Percentiles rank a stretch among this genome's conserved stretches.
These are phyloP conservation scores for Passer montanus DNA, from an alignment of 2,113 vertebrate species.

Conservation along the genomic window DNA sequence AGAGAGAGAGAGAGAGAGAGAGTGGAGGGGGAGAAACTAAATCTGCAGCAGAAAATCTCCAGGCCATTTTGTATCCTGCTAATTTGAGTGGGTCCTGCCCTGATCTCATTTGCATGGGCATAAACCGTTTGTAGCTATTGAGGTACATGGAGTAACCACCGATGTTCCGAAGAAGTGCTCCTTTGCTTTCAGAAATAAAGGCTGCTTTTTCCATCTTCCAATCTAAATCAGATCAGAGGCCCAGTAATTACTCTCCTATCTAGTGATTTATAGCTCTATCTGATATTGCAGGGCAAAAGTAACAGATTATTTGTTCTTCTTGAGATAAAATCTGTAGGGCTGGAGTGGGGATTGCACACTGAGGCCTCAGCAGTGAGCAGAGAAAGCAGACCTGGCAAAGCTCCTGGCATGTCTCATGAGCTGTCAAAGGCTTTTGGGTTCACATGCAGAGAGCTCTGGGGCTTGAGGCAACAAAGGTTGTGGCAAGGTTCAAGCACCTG, in stretches of 20 bases:
- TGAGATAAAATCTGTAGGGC: not conserved
- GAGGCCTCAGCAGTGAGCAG: not conserved
- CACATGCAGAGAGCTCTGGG: not conserved
- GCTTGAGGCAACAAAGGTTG: not conserved
- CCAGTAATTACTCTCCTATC: not conserved
- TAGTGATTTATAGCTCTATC: not conserved
- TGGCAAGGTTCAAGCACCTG: not conserved
- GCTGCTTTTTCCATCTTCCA: not conserved
- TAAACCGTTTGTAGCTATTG: not conserved
- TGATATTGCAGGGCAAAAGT: not conserved
- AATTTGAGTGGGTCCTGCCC: not conserved
- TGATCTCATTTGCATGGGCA: not conserved
- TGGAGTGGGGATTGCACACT: not conserved
- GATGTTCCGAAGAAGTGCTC: not conserved
- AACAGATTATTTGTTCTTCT: not conserved
- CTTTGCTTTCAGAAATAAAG: not conserved
- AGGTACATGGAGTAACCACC: fast-evolving
- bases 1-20: too few species aligned
- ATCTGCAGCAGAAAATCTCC: not conserved
- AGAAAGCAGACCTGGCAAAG: not conserved
- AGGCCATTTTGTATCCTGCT: not conserved
- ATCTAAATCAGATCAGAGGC: not conserved
- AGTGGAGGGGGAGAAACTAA: not conserved
- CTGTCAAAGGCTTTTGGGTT: not conserved
- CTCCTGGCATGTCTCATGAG: not conserved